Evolutionary conservation across 2,797 vertebrate genomes (phyloP).

Genomic region (Pogonophryne albipinna): DNA sequence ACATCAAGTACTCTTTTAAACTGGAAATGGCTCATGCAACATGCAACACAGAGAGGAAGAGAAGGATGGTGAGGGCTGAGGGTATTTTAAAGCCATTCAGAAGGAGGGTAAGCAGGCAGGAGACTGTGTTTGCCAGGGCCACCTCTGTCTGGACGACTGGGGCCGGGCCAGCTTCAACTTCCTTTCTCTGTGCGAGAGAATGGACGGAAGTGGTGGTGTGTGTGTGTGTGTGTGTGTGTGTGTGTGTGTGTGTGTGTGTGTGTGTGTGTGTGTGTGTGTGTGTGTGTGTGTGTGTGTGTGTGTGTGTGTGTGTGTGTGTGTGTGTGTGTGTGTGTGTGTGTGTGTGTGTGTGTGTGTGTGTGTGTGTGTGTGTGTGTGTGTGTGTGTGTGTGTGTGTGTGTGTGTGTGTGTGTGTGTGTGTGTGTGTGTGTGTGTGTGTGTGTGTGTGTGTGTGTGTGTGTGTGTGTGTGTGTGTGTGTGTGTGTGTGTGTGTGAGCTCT

Average conservation of each 20-base stretch:
- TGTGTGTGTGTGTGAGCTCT: slow-evolving; percentile 10
- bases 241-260: background rate
- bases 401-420: slow-evolving; percentile 11
- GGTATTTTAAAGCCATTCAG: slow-evolving; percentile 43
- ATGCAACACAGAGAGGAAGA: background rate
- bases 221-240: slow-evolving; percentile 10
- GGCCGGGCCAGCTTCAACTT: slow-evolving; percentile 65
- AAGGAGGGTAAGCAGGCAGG: slow-evolving; percentile 35
- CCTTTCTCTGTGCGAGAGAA: slow-evolving; percentile 79
- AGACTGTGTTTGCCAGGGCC: slow-evolving; percentile 37
- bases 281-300: slow-evolving; percentile 5
- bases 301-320: background rate
- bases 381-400: slow-evolving; percentile 13
- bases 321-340: slow-evolving; percentile 9
- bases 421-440: slow-evolving; percentile 2
- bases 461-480: slow-evolving; percentile 20
- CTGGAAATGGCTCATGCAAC: slow-evolving; percentile 30
- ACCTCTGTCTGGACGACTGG: slow-evolving; percentile 67
- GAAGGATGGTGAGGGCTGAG: slow-evolving; percentile 8
- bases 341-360: slow-evolving; percentile 14
- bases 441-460: too few species aligned
- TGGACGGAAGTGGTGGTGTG: slow-evolving; percentile 75
- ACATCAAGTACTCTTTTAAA: slow-evolving; percentile 2
- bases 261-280: slow-evolving; percentile 19
- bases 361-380: background rate